These are phyloP conservation scores for Sphaeramia orbicularis DNA, from an alignment of 2,797 vertebrate genomes.

Conservation along the genomic window DNA sequence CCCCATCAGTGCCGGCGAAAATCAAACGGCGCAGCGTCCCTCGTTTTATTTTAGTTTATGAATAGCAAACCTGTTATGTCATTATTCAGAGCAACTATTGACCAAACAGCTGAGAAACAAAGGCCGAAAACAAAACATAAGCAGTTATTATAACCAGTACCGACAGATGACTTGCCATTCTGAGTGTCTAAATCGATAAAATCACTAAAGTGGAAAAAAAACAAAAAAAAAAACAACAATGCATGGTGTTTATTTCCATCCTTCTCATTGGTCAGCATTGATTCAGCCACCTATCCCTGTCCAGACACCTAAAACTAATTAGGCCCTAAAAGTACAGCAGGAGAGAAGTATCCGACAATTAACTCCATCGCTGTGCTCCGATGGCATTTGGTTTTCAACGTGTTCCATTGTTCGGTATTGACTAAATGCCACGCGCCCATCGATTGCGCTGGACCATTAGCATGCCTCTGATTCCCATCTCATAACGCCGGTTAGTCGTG, in stretches of 20 bases:
- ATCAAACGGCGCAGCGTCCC: conserved; percentile 23
- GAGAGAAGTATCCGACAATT: conserved; percentile 75
- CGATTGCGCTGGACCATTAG: conserved; percentile 66
- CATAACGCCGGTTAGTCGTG: conserved; percentile 50
- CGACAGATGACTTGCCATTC: conserved; percentile 35
- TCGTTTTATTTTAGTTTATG: conserved; percentile 26
- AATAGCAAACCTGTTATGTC: conserved; percentile 16
- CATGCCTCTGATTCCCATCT: conserved; percentile 61
- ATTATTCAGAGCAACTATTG: conserved; percentile 13
- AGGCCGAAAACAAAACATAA: conserved; percentile 39
- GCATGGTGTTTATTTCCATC: conserved; percentile 39
- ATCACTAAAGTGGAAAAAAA: conserved; percentile 9
- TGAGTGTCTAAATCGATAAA: conserved; percentile 55
- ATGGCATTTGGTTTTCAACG: conserved; percentile 76
- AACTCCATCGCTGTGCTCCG: conserved; percentile 65
- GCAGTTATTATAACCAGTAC: conserved; percentile 29
- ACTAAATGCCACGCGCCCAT: conserved; percentile 74
- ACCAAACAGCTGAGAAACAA: conserved; percentile 35
- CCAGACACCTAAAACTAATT: conserved; percentile 72
- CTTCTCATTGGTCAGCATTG: conserved; percentile 55
- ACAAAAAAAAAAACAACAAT: conserved; percentile 17
- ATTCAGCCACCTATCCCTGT: conserved; percentile 60
- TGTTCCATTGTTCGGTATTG: conserved; percentile 76
- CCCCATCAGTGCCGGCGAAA: conserved; percentile 30
- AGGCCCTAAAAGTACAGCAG: conserved; percentile 68